Evolutionary conservation across 2,888 invertebrate species (phyloP).

Genomic region (Ceramica pisi): DNA sequence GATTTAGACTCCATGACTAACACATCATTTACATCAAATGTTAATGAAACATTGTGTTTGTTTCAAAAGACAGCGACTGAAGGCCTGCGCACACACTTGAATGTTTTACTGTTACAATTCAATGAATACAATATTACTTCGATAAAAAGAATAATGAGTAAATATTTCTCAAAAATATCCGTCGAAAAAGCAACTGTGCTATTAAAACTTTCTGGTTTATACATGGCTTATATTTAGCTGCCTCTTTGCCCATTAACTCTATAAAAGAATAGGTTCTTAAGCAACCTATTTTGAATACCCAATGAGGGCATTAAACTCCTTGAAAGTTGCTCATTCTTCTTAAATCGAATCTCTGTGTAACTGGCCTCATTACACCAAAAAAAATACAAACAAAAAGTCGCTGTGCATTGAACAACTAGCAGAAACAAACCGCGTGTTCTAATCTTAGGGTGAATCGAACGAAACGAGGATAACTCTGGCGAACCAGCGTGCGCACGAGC

Average conservation of each 20-base stretch:
- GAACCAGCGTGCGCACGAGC: conserved; percentile 98
- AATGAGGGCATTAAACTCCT: not conserved
- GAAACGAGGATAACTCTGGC: conserved; percentile 99
- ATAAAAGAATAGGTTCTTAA: not conserved
- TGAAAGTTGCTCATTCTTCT: conserved; percentile 39
- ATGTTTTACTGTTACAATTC: conserved; percentile 39
- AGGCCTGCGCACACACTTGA: conserved; percentile 52
- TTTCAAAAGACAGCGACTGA: conserved; percentile 79
- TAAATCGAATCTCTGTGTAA: conserved; percentile 37
- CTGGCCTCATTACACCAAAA: conserved; percentile 37
- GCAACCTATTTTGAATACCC: not conserved
- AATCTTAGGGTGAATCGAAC: conserved; percentile 95
- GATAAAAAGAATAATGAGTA: conserved; percentile 48
- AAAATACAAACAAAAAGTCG: conserved; percentile 70
- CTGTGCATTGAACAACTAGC: conserved; percentile 77
- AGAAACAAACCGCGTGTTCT: conserved; percentile 83
- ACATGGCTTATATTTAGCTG: no score
- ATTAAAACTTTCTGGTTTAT: not conserved
- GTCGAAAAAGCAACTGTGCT: not conserved
- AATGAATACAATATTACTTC: conserved; percentile 22
- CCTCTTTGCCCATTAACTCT: no score
- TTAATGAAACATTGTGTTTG: conserved; percentile 74
- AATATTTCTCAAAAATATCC: conserved; percentile 1
- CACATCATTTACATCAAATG: conserved; percentile 80
- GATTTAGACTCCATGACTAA: conserved; percentile 79